Evolutionary conservation across 2,888 invertebrate genomes (phyloP).

Genomic region (Platycheirus rosarum): DNA sequence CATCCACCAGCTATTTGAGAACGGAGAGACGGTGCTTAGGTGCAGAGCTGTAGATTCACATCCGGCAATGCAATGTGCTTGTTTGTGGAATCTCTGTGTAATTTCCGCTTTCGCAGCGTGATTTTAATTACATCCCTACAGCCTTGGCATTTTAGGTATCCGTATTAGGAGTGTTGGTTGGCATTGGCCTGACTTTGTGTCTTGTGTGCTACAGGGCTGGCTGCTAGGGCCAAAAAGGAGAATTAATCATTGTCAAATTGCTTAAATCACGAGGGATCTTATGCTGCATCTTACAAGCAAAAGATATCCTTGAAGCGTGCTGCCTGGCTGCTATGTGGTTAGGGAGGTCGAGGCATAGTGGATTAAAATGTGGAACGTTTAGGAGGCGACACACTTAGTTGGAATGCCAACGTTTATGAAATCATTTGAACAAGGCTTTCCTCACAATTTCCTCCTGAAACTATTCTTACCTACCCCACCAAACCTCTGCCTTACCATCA

Average conservation of each 20-base stretch:
- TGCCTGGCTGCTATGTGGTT: constrained; percentile 27
- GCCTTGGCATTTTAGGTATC: constrained; percentile 54
- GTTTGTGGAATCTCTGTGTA: constrained; percentile 51
- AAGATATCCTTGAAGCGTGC: constrained; percentile 43
- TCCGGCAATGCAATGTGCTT: constrained; percentile 46
- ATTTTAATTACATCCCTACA: constrained; percentile 63
- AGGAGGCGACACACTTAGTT: constrained; percentile 24
- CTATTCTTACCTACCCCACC: background rate
- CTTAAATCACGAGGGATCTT: constrained; percentile 75
- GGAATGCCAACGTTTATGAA: constrained; percentile 49
- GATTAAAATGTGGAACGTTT: background rate
- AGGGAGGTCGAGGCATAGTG: background rate
- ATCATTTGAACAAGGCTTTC: constrained; percentile 47
- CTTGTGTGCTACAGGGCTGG: background rate
- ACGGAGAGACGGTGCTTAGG: constrained; percentile 16
- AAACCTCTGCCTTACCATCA: constrained; percentile 11
- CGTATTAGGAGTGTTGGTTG: constrained; percentile 11
- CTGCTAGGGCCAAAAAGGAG: constrained; percentile 44
- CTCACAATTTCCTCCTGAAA: constrained; percentile 7
- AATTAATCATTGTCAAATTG: constrained; percentile 77
- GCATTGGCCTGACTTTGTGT: constrained; percentile 5
- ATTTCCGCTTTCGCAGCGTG: constrained; percentile 56
- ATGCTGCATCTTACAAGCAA: constrained; percentile 54
- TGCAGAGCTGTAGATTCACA: constrained; percentile 41
- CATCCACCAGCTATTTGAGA: background rate